Evolutionary conservation across 2,888 invertebrate species (phyloP).

Genomic region (Drosophila tripunctata): DNA sequence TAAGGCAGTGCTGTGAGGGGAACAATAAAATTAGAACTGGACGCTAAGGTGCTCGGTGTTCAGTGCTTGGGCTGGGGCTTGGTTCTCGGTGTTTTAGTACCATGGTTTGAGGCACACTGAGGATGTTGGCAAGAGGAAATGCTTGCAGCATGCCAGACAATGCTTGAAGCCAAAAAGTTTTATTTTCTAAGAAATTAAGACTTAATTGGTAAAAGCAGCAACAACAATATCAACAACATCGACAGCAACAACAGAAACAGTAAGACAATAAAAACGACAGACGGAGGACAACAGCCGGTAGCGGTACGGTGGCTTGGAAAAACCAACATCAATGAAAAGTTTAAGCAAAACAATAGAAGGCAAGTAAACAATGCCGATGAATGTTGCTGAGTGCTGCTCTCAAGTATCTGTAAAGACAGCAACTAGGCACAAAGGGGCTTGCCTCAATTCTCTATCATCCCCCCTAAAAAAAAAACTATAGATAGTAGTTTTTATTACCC

Average conservation of each 20-base stretch:
- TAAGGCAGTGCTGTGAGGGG: slow-evolving; percentile 35
- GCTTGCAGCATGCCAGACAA: slow-evolving; percentile 62
- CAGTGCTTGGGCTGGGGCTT: neutral
- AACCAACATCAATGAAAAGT: slow-evolving; percentile 79
- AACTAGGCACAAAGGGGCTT: slow-evolving; percentile 14
- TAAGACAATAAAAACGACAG: slow-evolving; percentile 49
- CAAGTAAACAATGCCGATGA: slow-evolving; percentile 77
- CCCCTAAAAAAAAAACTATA: neutral
- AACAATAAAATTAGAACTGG: slow-evolving; percentile 44
- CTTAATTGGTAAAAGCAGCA: slow-evolving; percentile 78
- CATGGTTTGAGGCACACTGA: slow-evolving; percentile 1
- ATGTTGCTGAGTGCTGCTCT: slow-evolving; percentile 68
- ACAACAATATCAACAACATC: slow-evolving; percentile 44
- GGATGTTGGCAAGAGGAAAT: slow-evolving; percentile 29
- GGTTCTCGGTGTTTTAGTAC: neutral
- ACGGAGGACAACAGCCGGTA: slow-evolving; percentile 38
- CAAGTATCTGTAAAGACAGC: slow-evolving; percentile 44
- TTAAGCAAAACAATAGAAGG: slow-evolving; percentile 73
- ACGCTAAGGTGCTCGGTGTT: slow-evolving; percentile 36
- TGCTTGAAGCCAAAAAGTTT: slow-evolving; percentile 74
- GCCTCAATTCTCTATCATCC: slow-evolving; percentile 4
- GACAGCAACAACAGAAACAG: slow-evolving; percentile 18
- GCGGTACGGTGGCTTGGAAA: slow-evolving; percentile 40
- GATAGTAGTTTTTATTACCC: slow-evolving; percentile 51
- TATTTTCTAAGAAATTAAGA: slow-evolving; percentile 79